Conservation (phyloP, 2,797 vertebrate species). For the Neosalanx taihuensis region DNA sequence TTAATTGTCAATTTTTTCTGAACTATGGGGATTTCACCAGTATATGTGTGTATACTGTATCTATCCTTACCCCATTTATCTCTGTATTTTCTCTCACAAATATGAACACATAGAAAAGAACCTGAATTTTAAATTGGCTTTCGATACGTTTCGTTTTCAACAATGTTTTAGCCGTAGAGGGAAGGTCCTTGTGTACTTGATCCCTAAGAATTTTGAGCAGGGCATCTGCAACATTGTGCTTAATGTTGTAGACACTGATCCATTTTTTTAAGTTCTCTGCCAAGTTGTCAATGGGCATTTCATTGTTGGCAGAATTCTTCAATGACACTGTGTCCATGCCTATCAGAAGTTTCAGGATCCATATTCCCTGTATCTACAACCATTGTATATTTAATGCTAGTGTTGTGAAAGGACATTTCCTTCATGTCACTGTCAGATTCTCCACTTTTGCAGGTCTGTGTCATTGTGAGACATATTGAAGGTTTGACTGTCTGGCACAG, state of each 20-base stretch:
- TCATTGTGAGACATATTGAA: not conserved
- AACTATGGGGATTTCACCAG: too few species aligned
- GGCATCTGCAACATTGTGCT: constrained; percentile 8
- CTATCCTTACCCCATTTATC: too few species aligned
- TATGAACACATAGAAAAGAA: too few species aligned
- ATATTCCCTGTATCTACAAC: not conserved
- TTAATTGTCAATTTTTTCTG: too few species aligned
- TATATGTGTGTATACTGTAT: too few species aligned
- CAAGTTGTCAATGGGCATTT: constrained; percentile 8
- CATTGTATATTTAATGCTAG: not conserved
- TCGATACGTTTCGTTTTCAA: constrained; percentile 1
- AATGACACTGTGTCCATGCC: not conserved
- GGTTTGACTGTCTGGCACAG: constrained; percentile 1
- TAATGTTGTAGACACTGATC: constrained; percentile 7
- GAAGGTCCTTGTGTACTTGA: constrained; percentile 5
- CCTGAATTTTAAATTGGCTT: not conserved
- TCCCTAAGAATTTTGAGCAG: constrained; percentile 9
- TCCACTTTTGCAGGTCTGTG: not conserved
- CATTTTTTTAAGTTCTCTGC: not conserved
- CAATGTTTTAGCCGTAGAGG: constrained; percentile 1
- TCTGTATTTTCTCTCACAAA: too few species aligned
- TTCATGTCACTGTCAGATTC: constrained; percentile 1
- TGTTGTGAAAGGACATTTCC: constrained; percentile 1
- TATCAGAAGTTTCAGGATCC: not conserved
- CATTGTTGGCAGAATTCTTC: not conserved